Base-by-base conservation (phyloP, 2,888 invertebrate genomes). In the Sinelater perroti region DNA sequence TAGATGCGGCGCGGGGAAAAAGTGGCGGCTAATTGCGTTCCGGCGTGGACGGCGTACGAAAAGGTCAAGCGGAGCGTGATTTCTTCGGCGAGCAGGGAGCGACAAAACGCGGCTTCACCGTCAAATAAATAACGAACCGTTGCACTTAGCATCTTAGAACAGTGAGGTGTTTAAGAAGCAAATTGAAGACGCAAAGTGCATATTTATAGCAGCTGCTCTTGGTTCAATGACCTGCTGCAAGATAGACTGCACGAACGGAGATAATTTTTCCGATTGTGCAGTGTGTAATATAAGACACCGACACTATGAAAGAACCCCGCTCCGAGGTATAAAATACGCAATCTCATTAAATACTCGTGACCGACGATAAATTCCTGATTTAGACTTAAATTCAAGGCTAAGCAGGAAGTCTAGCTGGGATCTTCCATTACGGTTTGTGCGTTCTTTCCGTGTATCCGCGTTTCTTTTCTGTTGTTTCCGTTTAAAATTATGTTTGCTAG, bases 231-330 rank as follows among this genome's bases (percentile, higher is more conserved):
- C 38, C 38, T n/a, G 20, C 20, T 38, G n/a, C 21, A 38, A 13
- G 10, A 28, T 2, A 2, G 18, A 38, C 10, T 38, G 38, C 20
- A 38, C 10, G n/a, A 36, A 17, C 7, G 3, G 5, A 33, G 10
- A 38, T 18, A 18, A 38, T 38, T 38, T 38, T 38, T 38, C 38
- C 11, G 18, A 38, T 38, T 38, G 38, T n/a, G 21, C 21, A 38
- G 21, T 11, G 11, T 18, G 8, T 38, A 21, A 18, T 11, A 20
- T 38, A 38, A 38, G 18, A 18, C 8, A 4, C 11, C 10, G 8
- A 28, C 5, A 28, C 10, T 11, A 38, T 4, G 33, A 33, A 33
- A 11, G 13, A 33, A 33, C 11, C 11, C 33, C 13, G 33, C 6
- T 11, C n/a, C n/a, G n/a, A n/a, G n/a, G n/a, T n/a, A n/a, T n/a